Evolutionary conservation across 2,888 invertebrate species (phyloP), one percentile per base, ranked within the genome.

Genomic region (Ypsolopha sequella): DNA sequence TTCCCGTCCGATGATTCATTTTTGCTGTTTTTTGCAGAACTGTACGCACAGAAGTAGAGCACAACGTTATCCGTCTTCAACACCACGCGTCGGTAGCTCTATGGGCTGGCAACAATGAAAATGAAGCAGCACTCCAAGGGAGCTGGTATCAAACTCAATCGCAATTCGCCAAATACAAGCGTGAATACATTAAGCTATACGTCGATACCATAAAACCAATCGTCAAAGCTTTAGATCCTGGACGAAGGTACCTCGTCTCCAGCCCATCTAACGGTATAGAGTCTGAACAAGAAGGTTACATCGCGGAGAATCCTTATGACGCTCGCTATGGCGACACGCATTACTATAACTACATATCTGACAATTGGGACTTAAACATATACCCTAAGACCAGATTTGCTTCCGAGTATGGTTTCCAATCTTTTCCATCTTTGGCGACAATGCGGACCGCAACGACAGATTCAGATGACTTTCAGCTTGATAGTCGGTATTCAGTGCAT

Each of bases 91-190:
- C 95, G 49, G 89, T 99, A 41, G 92, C 94, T 0, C 64, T 98
- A 0, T 98, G 96, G 92, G 95, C 97, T n/a, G 97, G 93, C 6
- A 99, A 98, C 74, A 99, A 99, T 71, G 99, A 99, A 79, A 98
- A 98, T 68, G 99, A 99, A 84, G 93, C 91, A 6, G 98, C 96
- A 0, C 71, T 98, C 6, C 88, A 91, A 47, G 91, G 91, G 43
- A 91, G 95, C 70, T 98, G 97, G 98, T 92, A 93, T 68, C 69
- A 71, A 1, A 92, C 93, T 0, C 60, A 65, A 0, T 50, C 60
- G 0, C 65, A 89, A 10, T 88, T 87, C 57, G 60, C 79, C 0
- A 75, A 81, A 50, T 95, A 93, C 64, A 90, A 91, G 63, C 62
- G 75, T 0, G 97, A 98, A 68, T 98, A 97, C 66, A 77, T 94